A percentile compares a stretch with the other conserved stretches of the same genome.
Evolutionary conservation across 1,140 invertebrate genomes (phyloP).

Genomic region (Mactra quadrangularis): DNA sequence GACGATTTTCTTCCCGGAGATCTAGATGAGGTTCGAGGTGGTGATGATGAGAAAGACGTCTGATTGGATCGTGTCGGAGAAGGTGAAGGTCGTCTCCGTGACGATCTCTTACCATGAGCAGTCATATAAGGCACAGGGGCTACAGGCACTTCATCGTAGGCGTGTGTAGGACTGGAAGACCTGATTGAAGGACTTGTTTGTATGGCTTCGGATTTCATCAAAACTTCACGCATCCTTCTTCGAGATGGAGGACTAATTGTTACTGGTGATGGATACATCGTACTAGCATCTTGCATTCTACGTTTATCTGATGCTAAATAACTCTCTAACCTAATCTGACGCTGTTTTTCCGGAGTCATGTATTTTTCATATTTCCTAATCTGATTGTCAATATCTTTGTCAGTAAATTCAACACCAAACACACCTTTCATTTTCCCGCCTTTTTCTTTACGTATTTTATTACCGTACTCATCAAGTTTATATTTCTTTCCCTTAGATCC

Average conservation of each 20-base stretch:
- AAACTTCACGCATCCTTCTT: constrained; percentile 54
- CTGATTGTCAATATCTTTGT: constrained; percentile 46
- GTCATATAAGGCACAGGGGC: constrained; percentile 57
- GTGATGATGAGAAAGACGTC: constrained; percentile 26
- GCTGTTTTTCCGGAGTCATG: constrained; percentile 40
- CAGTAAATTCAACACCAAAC: constrained; percentile 49
- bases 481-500: constrained; percentile 39
- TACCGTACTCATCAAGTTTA: constrained; percentile 47
- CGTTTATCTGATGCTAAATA: constrained; percentile 19
- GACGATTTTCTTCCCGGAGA: constrained; percentile 44
- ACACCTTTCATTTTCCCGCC: constrained; percentile 27
- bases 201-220: constrained; percentile 70
- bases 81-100: constrained; percentile 26
- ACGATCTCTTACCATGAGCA: constrained; percentile 24
- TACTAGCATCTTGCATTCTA: constrained; percentile 66
- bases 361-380: constrained; percentile 40
- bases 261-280: constrained; percentile 74
- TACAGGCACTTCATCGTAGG: constrained; percentile 55
- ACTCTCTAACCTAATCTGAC: constrained; percentile 13
- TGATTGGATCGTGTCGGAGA: constrained; percentile 32
- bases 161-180: constrained; percentile 58
- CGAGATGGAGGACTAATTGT: constrained; percentile 55
- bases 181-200: constrained; percentile 66
- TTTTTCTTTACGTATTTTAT: constrained; percentile 45
- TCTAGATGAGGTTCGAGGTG: constrained; percentile 9